These are phyloP conservation scores for Drosophila austrosaltans DNA, from an alignment of 2,888 invertebrate species.

Conservation along the genomic window DNA sequence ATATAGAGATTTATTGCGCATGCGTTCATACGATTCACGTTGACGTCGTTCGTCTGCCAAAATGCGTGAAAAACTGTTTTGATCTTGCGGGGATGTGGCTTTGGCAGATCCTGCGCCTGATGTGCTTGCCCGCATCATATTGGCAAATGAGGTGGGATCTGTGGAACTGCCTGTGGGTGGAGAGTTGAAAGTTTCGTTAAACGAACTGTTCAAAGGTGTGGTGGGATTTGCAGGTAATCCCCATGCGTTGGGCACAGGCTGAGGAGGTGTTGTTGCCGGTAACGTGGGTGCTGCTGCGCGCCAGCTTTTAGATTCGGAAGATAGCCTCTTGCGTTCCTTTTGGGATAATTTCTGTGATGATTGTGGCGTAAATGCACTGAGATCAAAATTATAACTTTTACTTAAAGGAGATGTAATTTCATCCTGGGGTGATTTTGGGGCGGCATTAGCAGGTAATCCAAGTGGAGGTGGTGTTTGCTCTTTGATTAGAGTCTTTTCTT, in stretches of 20 bases:
- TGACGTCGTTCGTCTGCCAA: conserved; percentile 90
- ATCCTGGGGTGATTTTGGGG: conserved; percentile 15
- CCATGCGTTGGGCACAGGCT: conserved; percentile 78
- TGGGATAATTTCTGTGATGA: conserved; percentile 85
- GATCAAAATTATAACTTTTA: conserved; percentile 75
- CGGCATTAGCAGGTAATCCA: conserved; percentile 24
- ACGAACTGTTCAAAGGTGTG: conserved; percentile 17
- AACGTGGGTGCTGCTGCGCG: conserved; percentile 49
- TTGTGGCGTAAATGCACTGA: conserved; percentile 79
- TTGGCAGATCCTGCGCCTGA: conserved; percentile 18
- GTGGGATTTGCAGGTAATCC: conserved; percentile 53
- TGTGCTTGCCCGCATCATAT: conserved; percentile 72
- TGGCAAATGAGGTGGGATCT: conserved; percentile 80
- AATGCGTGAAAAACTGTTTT: conserved; percentile 85
- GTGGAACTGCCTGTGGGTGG: conserved; percentile 67
- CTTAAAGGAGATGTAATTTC: conserved; percentile 49
- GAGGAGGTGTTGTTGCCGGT: conserved; percentile 52
- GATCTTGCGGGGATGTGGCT: conserved; percentile 34
- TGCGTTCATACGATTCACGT: conserved; percentile 88
- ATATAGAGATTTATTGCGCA: conserved; percentile 89
- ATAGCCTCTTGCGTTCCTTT: conserved; percentile 85
- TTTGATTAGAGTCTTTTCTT: conserved; percentile 48
- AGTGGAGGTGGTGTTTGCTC: conserved; percentile 42
- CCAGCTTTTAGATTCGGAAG: conserved; percentile 81
- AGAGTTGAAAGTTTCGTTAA: conserved; percentile 41